Evolutionary conservation across 2,113 vertebrate genomes (phyloP).

Genomic region (Athene noctua): DNA sequence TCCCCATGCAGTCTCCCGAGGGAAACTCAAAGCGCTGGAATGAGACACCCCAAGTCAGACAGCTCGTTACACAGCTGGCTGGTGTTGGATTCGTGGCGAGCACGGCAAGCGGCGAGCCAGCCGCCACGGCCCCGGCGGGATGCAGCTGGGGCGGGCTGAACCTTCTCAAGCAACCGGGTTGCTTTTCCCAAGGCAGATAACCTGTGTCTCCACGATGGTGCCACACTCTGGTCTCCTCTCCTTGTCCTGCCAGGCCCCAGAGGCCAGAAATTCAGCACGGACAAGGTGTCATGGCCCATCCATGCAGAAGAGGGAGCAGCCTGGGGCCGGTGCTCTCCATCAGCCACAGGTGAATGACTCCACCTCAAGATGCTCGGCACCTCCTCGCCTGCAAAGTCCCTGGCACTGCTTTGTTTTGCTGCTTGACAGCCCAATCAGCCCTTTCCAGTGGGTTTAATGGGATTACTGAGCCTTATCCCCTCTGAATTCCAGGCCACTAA

Average conservation of each 20-base stretch:
- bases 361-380: accelerated
- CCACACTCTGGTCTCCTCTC: neutral
- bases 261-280: neutral
- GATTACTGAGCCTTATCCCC: constrained; percentile 39
- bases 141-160: neutral
- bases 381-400: neutral
- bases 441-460: neutral
- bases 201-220: accelerated
- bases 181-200: neutral
- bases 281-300: neutral
- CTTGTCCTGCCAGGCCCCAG: neutral
- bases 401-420: neutral
- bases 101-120: accelerated
- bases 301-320: accelerated
- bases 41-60: neutral
- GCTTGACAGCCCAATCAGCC: neutral
- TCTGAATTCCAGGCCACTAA: constrained; percentile 5
- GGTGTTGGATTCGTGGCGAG: neutral
- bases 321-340: neutral
- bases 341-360: neutral
- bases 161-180: neutral
- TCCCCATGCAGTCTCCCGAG: neutral
- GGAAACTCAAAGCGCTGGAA: neutral
- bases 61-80: neutral
- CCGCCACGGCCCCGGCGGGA: neutral